Conservation (phyloP, 2,797 vertebrate species). For the Phrynocephalus forsythii region DNA sequence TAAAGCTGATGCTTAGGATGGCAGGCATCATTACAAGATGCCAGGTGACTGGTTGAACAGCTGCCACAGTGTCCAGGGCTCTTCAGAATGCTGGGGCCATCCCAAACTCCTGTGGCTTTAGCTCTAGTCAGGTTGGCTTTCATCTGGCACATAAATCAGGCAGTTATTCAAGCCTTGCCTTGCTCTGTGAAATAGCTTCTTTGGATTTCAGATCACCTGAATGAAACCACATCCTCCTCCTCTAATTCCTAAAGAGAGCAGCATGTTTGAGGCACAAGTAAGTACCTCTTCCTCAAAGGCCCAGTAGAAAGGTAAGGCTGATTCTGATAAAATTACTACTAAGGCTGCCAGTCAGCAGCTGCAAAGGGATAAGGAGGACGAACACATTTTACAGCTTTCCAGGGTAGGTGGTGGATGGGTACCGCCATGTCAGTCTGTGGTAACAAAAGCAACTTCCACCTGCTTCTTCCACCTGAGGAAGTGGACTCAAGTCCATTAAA, state of each 20-base stretch:
- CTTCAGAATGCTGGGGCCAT: constrained; percentile 31
- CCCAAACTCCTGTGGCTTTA: not conserved
- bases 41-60: constrained; percentile 43
- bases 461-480: too few relatives aligned
- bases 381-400: not conserved
- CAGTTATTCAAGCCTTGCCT: constrained; percentile 47
- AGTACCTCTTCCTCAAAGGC: not conserved
- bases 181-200: not conserved
- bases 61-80: not conserved
- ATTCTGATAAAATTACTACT: not conserved
- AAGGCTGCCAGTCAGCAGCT: not conserved
- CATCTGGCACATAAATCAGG: constrained; percentile 48
- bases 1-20: constrained; percentile 30
- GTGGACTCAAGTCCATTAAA: too few relatives aligned
- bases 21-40: constrained; percentile 10
- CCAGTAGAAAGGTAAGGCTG: not conserved
- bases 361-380: constrained; percentile 3
- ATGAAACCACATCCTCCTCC: not conserved
- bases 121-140: constrained; percentile 40
- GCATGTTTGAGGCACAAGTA: not conserved
- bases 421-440: too few relatives aligned
- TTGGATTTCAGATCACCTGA: constrained; percentile 36
- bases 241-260: accelerated
- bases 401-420: too few relatives aligned
- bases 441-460: too few relatives aligned